Evolutionary conservation across 2,888 invertebrate genomes (phyloP).

Genomic region (Anarsia innoxiella): DNA sequence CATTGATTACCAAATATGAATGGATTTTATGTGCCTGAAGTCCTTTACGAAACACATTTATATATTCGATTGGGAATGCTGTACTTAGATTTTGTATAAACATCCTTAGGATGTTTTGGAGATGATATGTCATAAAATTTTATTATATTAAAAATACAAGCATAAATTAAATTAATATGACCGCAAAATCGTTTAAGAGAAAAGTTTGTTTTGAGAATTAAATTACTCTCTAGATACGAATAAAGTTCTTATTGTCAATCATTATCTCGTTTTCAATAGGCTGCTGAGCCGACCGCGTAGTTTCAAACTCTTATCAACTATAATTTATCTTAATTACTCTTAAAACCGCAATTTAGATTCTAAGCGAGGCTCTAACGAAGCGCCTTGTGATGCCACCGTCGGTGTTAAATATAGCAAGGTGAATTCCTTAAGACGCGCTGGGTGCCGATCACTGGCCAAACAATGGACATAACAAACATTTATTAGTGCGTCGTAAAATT

Average conservation of each 20-base stretch:
- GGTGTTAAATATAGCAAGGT: slow-evolving; percentile 61
- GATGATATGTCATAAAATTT: no score
- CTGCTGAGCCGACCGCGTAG: slow-evolving; percentile 41
- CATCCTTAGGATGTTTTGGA: no score
- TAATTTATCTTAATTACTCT: slow-evolving; percentile 70
- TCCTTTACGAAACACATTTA: no score
- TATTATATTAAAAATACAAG: no score
- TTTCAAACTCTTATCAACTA: slow-evolving; percentile 51
- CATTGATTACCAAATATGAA: no score
- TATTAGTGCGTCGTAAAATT: slow-evolving; percentile 38
- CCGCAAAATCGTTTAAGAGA: no score
- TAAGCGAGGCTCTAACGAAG: slow-evolving; percentile 47
- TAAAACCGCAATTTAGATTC: slow-evolving; percentile 66
- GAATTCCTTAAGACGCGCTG: slow-evolving; percentile 46
- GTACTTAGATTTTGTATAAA: no score
- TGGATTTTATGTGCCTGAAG: no score
- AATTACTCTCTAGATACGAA: slow-evolving; percentile 1
- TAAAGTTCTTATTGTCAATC: slow-evolving; percentile 10
- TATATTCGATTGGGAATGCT: no score
- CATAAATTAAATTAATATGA: no score
- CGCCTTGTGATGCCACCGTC: slow-evolving; percentile 61
- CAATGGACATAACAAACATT: slow-evolving; percentile 52
- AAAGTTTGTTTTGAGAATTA: no score
- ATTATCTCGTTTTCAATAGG: slow-evolving; percentile 8
- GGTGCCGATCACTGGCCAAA: slow-evolving; percentile 57